phyloP scores from a whole-genome alignment of 2,113 vertebrate genomes.

The Benitochromis conjunctus region DNA sequence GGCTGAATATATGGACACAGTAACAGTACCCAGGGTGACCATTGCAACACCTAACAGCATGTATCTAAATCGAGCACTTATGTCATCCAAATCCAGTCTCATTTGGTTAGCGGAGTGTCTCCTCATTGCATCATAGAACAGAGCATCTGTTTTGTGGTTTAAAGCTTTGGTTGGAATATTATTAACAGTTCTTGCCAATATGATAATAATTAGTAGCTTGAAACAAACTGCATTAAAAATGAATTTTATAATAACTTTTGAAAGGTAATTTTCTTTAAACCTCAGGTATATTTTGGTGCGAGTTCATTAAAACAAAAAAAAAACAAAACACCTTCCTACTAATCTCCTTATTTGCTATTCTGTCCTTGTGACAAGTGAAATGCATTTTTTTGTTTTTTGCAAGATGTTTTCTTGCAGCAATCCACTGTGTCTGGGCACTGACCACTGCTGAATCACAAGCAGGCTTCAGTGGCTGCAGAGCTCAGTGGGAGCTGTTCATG shows the following conservation, averaged over 20 bases:
- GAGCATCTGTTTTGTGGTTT: background rate
- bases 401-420: constrained; percentile 39
- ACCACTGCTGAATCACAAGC: constrained; percentile 36
- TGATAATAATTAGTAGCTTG: background rate
- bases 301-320: background rate
- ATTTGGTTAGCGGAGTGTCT: background rate
- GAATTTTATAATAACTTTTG: background rate
- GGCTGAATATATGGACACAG: constrained; percentile 28
- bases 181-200: background rate
- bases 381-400: constrained; percentile 1
- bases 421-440: constrained; percentile 2
- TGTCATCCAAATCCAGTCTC: background rate
- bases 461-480: background rate
- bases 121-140: background rate
- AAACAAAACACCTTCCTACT: background rate
- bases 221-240: background rate
- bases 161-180: background rate
- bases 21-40: constrained; percentile 15
- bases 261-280: background rate
- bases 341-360: background rate
- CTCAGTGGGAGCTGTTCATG: background rate
- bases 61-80: background rate
- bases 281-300: background rate
- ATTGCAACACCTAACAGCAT: background rate
- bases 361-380: background rate